These are phyloP conservation scores for Menidia beryllina DNA, from an alignment of 2,113 vertebrate genomes.

Conservation along the genomic window DNA sequence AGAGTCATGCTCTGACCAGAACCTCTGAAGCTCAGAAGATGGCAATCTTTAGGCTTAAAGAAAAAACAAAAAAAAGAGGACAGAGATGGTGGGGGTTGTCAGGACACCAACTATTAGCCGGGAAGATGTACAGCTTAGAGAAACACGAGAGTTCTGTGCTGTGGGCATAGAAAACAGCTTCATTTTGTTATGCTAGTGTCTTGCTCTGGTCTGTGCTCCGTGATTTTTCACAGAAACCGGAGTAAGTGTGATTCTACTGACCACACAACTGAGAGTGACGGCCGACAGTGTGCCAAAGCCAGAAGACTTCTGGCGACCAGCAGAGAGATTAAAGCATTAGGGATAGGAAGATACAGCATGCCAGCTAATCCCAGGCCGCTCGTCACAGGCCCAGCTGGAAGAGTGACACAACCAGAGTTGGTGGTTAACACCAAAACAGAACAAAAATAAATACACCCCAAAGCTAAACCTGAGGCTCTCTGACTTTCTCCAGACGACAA, in stretches of 20 bases:
- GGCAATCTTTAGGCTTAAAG: neutral
- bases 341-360: constrained; percentile 75
- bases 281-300: constrained; percentile 49
- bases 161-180: neutral
- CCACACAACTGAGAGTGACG: constrained; percentile 24
- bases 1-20: neutral
- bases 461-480: neutral
- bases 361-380: constrained; percentile 80
- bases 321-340: constrained; percentile 82
- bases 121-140: neutral
- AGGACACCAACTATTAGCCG: neutral
- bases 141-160: neutral
- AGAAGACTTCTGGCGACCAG: constrained; percentile 55
- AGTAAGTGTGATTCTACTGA: neutral
- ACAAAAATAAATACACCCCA: neutral
- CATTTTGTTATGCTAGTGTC: neutral
- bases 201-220: neutral
- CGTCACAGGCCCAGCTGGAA: constrained; percentile 70
- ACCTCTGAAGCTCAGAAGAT: neutral
- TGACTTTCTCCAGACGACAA: neutral
- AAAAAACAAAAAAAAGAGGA: neutral
- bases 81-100: neutral
- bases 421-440: constrained; percentile 20
- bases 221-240: neutral
- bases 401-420: constrained; percentile 60